Evolutionary conservation across 64 coral and sea anemone genomes (phyloP).

Genomic region (Dendronephthya gigantea): DNA sequence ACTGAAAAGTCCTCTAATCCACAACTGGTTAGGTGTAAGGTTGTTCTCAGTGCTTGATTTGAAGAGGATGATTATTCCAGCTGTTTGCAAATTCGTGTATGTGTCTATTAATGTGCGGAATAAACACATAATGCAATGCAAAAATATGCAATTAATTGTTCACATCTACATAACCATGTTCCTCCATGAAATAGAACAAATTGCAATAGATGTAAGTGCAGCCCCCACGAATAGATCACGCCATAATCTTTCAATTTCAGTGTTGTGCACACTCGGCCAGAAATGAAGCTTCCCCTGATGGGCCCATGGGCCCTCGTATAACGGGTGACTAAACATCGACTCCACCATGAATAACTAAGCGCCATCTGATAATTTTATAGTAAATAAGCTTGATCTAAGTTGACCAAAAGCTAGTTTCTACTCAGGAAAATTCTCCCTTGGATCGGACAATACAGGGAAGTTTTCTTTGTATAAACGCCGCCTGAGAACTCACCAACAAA

Average conservation of each 20-base stretch:
- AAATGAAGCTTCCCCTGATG: neutral
- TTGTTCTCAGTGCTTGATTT: slow-evolving; percentile 12
- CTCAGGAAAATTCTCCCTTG: too few relatives aligned
- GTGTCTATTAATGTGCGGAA: slow-evolving; percentile 6
- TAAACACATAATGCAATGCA: slow-evolving; percentile 13
- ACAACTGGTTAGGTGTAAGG: slow-evolving; percentile 4
- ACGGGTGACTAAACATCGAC: neutral
- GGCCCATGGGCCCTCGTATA: neutral
- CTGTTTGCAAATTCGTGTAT: neutral
- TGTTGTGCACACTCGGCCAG: neutral
- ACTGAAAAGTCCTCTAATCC: neutral
- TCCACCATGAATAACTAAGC: neutral
- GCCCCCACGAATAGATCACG: neutral
- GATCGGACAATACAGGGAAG: too few relatives aligned
- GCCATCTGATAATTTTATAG: too few relatives aligned
- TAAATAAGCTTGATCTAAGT: too few relatives aligned
- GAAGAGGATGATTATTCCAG: neutral
- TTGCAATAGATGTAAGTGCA: neutral
- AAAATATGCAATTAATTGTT: neutral
- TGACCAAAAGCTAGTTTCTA: too few relatives aligned
- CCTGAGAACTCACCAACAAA: too few relatives aligned
- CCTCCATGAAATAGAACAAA: slow-evolving; percentile 3
- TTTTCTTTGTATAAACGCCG: too few relatives aligned
- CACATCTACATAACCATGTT: neutral
- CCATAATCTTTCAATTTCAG: neutral